A percentile compares a stretch with the other conserved stretches of the same genome.
Conservation (phyloP, 23 tunicate genomes). For the Clavelina lepadiformis region DNA sequence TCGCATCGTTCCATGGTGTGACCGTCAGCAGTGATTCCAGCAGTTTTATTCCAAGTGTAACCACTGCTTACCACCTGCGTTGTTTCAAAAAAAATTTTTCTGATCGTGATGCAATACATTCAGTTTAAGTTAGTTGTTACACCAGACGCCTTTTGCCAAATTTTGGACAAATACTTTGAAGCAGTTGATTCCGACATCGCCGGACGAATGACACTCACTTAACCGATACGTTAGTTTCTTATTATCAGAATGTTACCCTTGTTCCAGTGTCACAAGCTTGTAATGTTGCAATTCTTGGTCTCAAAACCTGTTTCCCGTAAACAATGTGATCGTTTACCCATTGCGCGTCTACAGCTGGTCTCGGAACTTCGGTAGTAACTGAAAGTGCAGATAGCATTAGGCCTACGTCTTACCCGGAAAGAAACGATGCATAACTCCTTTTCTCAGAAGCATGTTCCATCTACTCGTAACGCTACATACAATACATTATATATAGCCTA, state of each 20-base stretch:
- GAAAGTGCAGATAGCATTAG: background rate
- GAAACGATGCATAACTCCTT: too few species aligned
- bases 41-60: slow-evolving; percentile 79
- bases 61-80: slow-evolving; percentile 90
- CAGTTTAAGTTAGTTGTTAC: background rate
- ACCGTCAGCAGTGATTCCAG: slow-evolving; percentile 17
- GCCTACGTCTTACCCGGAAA: too few species aligned
- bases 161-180: too few species aligned
- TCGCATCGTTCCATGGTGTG: slow-evolving; percentile 51
- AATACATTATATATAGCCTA: background rate
- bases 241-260: too few species aligned
- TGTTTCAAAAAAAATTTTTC: background rate
- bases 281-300: slow-evolving; percentile 54
- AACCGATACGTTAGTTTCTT: too few species aligned
- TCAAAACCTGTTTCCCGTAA: slow-evolving; percentile 32
- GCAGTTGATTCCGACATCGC: too few species aligned
- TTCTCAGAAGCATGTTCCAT: too few species aligned
- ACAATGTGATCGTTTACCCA: slow-evolving; percentile 69
- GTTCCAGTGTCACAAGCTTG: slow-evolving; percentile 93
- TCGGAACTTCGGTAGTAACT: slow-evolving; percentile 44
- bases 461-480: too few species aligned
- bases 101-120: background rate
- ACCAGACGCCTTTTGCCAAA: too few species aligned
- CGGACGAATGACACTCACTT: too few species aligned
- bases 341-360: slow-evolving; percentile 48